A percentile compares a stretch with the other conserved stretches of the same genome.
Evolutionary conservation across 64 coral and sea anemone genomes (phyloP).

Genomic region (Stylophora pistillata): DNA sequence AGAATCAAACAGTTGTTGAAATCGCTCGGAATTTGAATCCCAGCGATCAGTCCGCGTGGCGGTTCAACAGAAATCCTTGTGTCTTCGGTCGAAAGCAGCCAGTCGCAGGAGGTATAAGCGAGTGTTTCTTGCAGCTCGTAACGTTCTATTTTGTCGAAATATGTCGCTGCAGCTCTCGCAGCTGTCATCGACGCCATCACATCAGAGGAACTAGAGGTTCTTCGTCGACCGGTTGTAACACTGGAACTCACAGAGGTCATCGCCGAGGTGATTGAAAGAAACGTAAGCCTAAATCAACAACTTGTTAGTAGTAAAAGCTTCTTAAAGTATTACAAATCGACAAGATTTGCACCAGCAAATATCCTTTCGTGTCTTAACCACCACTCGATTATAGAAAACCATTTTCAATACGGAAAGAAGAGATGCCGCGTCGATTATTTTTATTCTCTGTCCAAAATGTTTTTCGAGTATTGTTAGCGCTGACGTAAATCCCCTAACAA

Average conservation of each 20-base stretch:
- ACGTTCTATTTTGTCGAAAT: conserved; percentile 99
- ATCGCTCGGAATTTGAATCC: conserved; percentile 77
- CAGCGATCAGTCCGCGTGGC: conserved; percentile 86
- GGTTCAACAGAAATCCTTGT: conserved; percentile 87
- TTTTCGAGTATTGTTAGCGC: not conserved
- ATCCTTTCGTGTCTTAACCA: not conserved
- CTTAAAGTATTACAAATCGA: not conserved
- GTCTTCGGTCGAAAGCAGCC: conserved; percentile 92
- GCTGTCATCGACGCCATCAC: conserved; percentile 79
- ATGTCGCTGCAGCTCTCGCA: conserved; percentile 77
- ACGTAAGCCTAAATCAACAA: not conserved
- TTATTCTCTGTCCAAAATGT: not conserved
- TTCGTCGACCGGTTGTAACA: not conserved
- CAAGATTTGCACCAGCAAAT: not conserved
- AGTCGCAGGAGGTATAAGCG: conserved; percentile 84
- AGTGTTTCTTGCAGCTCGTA: conserved; percentile 91
- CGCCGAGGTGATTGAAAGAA: not conserved
- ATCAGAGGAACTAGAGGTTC: conserved; percentile 45
- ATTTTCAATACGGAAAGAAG: not conserved
- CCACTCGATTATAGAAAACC: not conserved
- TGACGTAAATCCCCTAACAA: not conserved
- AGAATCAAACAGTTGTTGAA: conserved; percentile 84
- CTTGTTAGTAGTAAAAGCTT: not conserved
- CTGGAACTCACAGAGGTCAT: conserved; percentile 23
- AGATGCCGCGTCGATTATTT: not conserved